Evolutionary conservation across 2,113 vertebrate species (phyloP).

Genomic region (Toxotes jaculatrix): DNA sequence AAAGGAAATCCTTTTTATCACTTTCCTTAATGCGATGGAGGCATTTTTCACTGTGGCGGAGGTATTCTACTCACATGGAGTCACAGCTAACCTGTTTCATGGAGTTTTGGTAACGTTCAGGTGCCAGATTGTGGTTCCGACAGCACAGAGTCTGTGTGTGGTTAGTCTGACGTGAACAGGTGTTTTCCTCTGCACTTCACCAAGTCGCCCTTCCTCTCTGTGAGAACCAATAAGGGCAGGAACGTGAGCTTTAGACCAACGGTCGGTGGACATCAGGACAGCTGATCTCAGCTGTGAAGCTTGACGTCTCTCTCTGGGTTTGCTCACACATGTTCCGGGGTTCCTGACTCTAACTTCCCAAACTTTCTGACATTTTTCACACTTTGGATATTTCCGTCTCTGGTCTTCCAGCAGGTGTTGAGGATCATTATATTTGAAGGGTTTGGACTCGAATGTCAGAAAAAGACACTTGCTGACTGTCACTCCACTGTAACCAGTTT

Average conservation of each 20-base stretch:
- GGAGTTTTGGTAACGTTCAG: not conserved
- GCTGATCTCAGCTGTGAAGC: no score
- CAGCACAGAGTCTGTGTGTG: not conserved
- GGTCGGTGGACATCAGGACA: not conserved
- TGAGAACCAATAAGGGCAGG: not conserved
- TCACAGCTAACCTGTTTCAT: not conserved
- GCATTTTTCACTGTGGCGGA: no score
- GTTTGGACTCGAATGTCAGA: not conserved
- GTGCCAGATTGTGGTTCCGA: not conserved
- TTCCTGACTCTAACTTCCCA: slow-evolving; percentile 9
- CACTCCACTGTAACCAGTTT: no score
- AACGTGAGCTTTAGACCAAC: slow-evolving; percentile 10
- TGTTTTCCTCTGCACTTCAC: not conserved
- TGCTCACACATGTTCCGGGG: not conserved
- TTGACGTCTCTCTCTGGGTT: not conserved
- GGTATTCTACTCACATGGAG: not conserved
- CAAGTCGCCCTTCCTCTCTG: not conserved
- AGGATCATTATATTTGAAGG: no score
- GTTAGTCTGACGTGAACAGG: not conserved
- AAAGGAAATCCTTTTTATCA: no score
- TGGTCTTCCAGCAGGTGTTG: not conserved
- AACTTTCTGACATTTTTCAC: not conserved
- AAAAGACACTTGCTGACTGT: no score
- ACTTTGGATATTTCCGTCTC: not conserved
- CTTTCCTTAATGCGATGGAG: no score